These are phyloP conservation scores for Samia ricini DNA, from an alignment of 1,140 invertebrate genomes.

Conservation along the genomic window DNA sequence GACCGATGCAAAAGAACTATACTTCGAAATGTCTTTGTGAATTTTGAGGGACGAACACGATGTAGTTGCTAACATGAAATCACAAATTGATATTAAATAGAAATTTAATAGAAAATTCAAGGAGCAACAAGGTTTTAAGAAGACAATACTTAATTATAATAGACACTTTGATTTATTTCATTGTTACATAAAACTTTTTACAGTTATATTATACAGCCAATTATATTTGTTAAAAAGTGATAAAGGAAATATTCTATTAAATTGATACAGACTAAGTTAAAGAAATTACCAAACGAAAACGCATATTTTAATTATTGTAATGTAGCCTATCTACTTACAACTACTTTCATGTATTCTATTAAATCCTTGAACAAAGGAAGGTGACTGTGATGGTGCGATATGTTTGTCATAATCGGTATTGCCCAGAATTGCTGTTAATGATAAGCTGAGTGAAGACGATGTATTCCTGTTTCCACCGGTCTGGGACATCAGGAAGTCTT, in stretches of 20 bases:
- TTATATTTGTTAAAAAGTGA: no score
- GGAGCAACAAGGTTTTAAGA: no score
- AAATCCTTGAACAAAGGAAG: conserved; percentile 40
- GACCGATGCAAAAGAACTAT: conserved; percentile 46
- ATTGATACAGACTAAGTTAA: no score
- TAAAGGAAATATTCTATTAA: no score
- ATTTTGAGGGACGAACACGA: conserved; percentile 64
- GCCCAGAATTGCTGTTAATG: conserved; percentile 41
- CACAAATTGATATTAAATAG: background rate
- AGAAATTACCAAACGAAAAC: no score
- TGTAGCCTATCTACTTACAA: no score
- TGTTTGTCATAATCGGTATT: conserved; percentile 48
- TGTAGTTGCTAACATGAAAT: conserved; percentile 46
- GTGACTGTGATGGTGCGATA: conserved; percentile 32
- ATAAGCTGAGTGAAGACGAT: conserved; percentile 43
- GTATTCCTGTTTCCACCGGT: conserved; percentile 32
- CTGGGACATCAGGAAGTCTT: conserved; percentile 52
- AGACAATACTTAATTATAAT: no score
- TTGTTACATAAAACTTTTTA: no score
- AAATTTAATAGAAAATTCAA: no score
- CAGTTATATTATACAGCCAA: no score
- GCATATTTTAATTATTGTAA: no score
- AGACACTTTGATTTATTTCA: no score
- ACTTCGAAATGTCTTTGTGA: conserved; percentile 64
- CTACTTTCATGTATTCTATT: conserved; percentile 60